Conservation (phyloP, 2,113 vertebrate genomes). For the Malurus elegans region DNA sequence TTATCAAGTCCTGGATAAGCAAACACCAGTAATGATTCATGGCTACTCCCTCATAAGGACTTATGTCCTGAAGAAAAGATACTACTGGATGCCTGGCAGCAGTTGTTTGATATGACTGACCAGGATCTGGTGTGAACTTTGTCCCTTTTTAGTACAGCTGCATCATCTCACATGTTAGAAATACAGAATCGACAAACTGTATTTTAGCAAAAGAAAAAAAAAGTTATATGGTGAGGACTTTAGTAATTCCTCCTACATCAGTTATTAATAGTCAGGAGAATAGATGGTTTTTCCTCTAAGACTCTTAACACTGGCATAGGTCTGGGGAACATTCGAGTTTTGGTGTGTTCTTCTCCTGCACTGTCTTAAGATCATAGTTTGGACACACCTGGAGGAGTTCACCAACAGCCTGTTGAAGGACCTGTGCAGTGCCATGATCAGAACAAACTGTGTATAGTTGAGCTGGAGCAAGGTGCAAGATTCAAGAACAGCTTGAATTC, state of each 20-base stretch:
- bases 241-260: not conserved
- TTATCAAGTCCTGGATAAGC: not conserved
- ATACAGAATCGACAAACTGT: not conserved
- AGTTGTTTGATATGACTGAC: not conserved
- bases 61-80: not conserved
- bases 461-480: not conserved
- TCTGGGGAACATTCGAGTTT: not conserved
- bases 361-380: not conserved
- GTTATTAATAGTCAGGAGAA: not conserved
- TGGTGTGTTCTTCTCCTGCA: not conserved
- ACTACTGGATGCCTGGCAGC: not conserved
- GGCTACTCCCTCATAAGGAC: not conserved
- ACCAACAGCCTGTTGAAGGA: not conserved
- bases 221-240: not conserved
- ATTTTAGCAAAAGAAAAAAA: not conserved
- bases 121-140: not conserved
- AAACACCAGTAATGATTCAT: not conserved
- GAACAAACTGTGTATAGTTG: not conserved
- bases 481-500: not conserved
- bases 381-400: not conserved
- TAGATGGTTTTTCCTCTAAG: not conserved
- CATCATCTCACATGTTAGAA: fast-evolving
- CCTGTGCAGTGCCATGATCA: not conserved
- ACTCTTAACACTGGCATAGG: not conserved
- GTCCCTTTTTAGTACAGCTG: not conserved